Conservation (phyloP, 2,113 vertebrate genomes). For the Leptobrachium leishanense region DNA sequence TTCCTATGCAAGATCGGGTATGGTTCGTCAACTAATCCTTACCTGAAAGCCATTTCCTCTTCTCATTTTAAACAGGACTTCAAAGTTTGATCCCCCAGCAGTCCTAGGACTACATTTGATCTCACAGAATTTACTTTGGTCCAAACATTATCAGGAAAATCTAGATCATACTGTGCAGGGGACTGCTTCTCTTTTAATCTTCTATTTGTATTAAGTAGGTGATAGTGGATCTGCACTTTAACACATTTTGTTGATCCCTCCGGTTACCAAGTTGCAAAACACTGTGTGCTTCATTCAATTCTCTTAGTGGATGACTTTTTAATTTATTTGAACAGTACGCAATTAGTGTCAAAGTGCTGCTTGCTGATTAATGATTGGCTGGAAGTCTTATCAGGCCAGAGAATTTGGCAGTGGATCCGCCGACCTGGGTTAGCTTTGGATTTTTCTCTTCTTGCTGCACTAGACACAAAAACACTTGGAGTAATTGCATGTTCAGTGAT, state of each 20-base stretch:
- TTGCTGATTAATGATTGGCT: constrained; percentile 31
- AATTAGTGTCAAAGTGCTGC: constrained; percentile 10
- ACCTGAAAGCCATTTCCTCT: too few species aligned
- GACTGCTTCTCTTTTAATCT: background rate
- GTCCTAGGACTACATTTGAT: too few species aligned
- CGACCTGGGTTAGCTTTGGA: background rate
- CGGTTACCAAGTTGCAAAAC: constrained; percentile 14
- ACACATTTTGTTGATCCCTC: constrained; percentile 3
- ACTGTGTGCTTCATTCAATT: background rate
- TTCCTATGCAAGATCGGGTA: too few species aligned
- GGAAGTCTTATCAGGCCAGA: constrained; percentile 23
- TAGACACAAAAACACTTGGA: background rate
- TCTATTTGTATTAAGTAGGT: background rate
- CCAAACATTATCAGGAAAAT: too few species aligned
- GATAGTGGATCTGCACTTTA: background rate
- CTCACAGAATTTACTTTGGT: too few species aligned
- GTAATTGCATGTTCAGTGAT: constrained; percentile 25
- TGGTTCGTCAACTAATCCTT: too few species aligned
- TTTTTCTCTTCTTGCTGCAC: background rate
- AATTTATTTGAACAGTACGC: constrained; percentile 19
- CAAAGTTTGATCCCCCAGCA: too few species aligned
- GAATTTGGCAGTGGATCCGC: constrained; percentile 1
- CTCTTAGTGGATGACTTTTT: background rate
- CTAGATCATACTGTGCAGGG: too few species aligned
- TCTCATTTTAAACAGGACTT: too few species aligned